Percentiles rank a stretch among this genome's conserved stretches.
phyloP scores from a whole-genome alignment of 2,888 invertebrate genomes.

The Slavum lentiscoides region DNA sequence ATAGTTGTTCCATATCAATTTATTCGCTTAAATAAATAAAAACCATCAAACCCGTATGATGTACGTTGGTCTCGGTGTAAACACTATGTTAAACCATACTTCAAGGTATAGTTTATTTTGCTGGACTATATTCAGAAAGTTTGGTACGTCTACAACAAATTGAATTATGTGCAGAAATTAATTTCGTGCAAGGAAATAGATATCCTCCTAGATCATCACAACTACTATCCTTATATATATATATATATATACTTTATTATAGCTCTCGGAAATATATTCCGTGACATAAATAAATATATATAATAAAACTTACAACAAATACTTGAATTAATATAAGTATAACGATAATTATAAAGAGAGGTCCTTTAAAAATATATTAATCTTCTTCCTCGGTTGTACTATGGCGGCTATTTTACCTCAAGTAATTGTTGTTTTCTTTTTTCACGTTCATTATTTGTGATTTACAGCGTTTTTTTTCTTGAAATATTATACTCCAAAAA shows the following conservation, averaged over 20 bases:
- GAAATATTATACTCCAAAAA: conserved; percentile 14
- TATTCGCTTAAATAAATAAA: not conserved
- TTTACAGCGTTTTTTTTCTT: conserved; percentile 22
- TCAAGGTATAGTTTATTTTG: not conserved
- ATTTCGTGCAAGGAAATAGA: not conserved
- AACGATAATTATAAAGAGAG: not conserved
- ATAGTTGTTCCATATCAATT: not conserved
- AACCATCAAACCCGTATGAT: not conserved
- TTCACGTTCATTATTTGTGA: conserved; percentile 28
- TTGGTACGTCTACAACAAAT: conserved; percentile 12
- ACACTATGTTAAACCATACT: not conserved
- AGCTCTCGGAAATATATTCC: conserved; percentile 12
- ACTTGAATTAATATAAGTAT: conserved; percentile 5
- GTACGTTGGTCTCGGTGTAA: not conserved
- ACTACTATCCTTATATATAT: not conserved
- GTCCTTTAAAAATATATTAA: conserved; percentile 29
- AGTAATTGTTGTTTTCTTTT: not conserved
- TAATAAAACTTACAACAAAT: not conserved
- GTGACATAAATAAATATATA: not conserved
- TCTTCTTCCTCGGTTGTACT: conserved; percentile 8
- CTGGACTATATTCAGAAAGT: conserved; percentile 28
- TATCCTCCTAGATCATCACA: conserved; percentile 15
- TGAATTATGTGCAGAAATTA: conserved; percentile 15
- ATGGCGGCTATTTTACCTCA: conserved; percentile 4
- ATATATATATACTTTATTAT: not conserved